Conservation (phyloP, 1,140 invertebrate species). For the Octopus sinensis region DNA sequence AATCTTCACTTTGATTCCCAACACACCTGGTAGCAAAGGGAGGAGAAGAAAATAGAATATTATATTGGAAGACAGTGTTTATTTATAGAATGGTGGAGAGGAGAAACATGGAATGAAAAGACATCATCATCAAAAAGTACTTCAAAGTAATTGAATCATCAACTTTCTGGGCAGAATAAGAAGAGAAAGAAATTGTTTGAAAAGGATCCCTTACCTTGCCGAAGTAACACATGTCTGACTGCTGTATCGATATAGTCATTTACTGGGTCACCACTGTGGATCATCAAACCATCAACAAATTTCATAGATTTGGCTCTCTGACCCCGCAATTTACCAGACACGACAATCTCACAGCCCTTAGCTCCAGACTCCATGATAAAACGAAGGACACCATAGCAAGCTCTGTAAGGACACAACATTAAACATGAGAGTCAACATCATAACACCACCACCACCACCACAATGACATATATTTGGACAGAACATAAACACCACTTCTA, state of each 20-base stretch:
- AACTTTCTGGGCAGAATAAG: too few species aligned
- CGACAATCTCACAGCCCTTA: slow-evolving; percentile 94
- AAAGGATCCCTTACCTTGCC: slow-evolving; percentile 71
- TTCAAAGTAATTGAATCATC: too few species aligned
- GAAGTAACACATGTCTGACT: slow-evolving; percentile 91
- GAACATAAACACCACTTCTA: not conserved
- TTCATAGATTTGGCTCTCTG: slow-evolving; percentile 99
- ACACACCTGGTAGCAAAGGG: slow-evolving; percentile 62
- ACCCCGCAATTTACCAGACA: slow-evolving; percentile 96
- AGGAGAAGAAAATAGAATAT: too few species aligned
- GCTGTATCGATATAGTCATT: slow-evolving; percentile 98
- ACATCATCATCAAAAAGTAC: too few species aligned
- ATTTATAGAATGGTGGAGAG: too few species aligned
- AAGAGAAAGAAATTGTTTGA: too few species aligned
- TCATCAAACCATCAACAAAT: slow-evolving; percentile 99
- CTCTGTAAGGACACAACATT: slow-evolving; percentile 61
- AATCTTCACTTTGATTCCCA: slow-evolving; percentile 97
- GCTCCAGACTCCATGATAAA: slow-evolving; percentile 99
- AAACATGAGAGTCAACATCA: not conserved
- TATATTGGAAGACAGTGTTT: too few species aligned
- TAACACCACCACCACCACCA: too few species aligned
- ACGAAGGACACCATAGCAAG: slow-evolving; percentile 96
- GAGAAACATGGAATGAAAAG: too few species aligned
- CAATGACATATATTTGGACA: not conserved
- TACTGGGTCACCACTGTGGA: slow-evolving; percentile 97